Conservation (phyloP, 2,888 invertebrate species). For the Pasiphila rectangulata region DNA sequence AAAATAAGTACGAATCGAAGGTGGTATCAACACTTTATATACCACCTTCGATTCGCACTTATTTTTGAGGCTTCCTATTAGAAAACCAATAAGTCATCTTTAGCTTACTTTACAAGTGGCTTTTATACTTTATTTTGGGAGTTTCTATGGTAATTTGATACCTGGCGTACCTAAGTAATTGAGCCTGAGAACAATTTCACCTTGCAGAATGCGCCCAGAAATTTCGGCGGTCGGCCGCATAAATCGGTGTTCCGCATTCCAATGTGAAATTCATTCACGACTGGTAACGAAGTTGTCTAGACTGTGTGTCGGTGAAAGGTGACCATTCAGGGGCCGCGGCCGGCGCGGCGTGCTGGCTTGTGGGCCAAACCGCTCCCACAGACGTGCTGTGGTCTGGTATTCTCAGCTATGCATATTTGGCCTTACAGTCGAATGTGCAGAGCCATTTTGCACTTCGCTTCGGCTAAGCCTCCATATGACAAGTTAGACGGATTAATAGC, state of each 20-base stretch:
- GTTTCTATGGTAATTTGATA: too few species aligned
- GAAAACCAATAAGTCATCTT: too few species aligned
- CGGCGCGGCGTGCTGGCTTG: slow-evolving; percentile 49
- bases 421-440: not conserved
- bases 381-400: slow-evolving; percentile 46
- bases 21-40: too few species aligned
- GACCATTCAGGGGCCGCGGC: slow-evolving; percentile 76
- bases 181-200: slow-evolving; percentile 55
- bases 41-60: too few species aligned
- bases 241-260: slow-evolving; percentile 77
- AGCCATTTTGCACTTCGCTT: not conserved
- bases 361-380: slow-evolving; percentile 55
- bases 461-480: not conserved
- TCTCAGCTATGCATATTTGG: slow-evolving; percentile 15
- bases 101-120: too few species aligned
- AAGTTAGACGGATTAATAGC: too few species aligned
- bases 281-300: slow-evolving; percentile 71
- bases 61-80: too few species aligned
- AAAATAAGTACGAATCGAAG: too few species aligned
- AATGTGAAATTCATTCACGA: slow-evolving; percentile 75
- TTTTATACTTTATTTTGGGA: too few species aligned
- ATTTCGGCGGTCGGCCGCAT: slow-evolving; percentile 55
- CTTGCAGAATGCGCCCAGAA: slow-evolving; percentile 48
- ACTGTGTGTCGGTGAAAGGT: slow-evolving; percentile 80
- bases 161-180: slow-evolving; percentile 23